Percentiles rank a stretch among this genome's conserved stretches.
These are phyloP conservation scores for Balaenoptera acutorostrata DNA, from an alignment of 2,113 vertebrate species.

Conservation along the genomic window DNA sequence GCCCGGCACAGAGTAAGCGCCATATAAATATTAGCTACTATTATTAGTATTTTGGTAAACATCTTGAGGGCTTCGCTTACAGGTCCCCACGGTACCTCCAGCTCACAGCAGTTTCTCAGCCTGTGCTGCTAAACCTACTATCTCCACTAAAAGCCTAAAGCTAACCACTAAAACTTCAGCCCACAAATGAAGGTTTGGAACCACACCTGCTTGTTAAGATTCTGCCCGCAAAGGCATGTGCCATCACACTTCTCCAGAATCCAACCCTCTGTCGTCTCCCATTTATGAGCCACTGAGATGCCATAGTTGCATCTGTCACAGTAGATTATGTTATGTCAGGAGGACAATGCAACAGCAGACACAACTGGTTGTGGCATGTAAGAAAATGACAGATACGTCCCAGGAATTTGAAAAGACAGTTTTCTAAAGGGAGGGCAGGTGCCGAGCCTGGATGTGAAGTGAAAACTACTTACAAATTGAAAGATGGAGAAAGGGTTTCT, in stretches of 20 bases:
- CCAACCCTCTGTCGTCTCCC: conserved; percentile 36
- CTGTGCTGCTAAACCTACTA: neutral
- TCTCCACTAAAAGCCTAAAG: neutral
- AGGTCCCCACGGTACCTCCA: neutral
- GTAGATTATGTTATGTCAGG: conserved; percentile 65
- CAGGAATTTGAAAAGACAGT: conserved; percentile 75
- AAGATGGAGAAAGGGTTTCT: conserved; percentile 68
- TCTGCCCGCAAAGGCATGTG: conserved; percentile 13
- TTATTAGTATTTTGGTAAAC: conserved; percentile 24
- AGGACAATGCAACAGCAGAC: conserved; percentile 40
- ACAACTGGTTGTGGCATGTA: conserved; percentile 71
- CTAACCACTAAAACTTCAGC: neutral
- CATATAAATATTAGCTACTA: conserved; percentile 47
- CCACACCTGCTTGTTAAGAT: conserved; percentile 50
- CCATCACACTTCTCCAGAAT: neutral
- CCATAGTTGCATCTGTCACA: conserved; percentile 74
- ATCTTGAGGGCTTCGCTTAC: neutral
- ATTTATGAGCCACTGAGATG: conserved; percentile 61
- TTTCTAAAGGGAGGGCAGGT: conserved; percentile 74
- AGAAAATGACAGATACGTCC: conserved; percentile 78
- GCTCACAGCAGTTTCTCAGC: neutral
- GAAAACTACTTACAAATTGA: conserved; percentile 69
- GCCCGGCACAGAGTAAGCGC: neutral
- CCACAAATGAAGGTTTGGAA: neutral
- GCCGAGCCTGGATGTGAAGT: conserved; percentile 60